Percentiles rank a stretch among this genome's conserved stretches.
phyloP scores from a whole-genome alignment of 2,113 vertebrate genomes.

The Tragelaphus strepsiceros region DNA sequence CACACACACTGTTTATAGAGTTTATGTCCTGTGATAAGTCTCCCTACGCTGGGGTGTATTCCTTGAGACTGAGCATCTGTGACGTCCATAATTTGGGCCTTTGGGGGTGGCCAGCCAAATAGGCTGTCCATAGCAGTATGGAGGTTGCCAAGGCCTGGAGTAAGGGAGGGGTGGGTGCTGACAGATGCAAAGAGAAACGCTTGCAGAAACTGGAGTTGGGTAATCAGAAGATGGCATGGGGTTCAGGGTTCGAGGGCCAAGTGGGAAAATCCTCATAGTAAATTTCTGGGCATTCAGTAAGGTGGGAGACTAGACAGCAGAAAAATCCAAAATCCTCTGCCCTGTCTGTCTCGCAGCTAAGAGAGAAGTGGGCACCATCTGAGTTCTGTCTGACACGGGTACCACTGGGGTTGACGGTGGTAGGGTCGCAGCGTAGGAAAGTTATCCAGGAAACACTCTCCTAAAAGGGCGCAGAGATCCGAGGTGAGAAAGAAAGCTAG shows the following conservation, averaged over 20 bases:
- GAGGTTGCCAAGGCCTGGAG: neutral
- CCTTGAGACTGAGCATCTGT: neutral
- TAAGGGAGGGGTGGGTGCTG: neutral
- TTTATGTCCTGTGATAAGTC: neutral
- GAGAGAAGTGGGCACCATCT: neutral
- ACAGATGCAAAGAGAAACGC: neutral
- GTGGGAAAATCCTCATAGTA: neutral
- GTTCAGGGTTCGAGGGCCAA: neutral
- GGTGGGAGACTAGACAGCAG: neutral
- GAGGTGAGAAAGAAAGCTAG: neutral
- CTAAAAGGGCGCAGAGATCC: neutral
- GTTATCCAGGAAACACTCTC: neutral
- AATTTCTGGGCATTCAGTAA: neutral
- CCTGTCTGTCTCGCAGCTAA: neutral
- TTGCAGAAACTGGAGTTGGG: neutral
- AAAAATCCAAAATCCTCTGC: neutral
- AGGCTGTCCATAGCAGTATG: neutral
- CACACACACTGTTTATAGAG: neutral
- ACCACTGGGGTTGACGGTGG: neutral
- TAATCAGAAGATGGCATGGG: neutral
- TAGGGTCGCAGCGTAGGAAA: fast-evolving
- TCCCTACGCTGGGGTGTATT: neutral
- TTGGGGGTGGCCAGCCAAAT: neutral
- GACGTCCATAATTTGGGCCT: neutral
- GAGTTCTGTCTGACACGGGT: neutral